phyloP scores from a whole-genome alignment of 2,113 vertebrate genomes.

The Phyllostomus hastatus region DNA sequence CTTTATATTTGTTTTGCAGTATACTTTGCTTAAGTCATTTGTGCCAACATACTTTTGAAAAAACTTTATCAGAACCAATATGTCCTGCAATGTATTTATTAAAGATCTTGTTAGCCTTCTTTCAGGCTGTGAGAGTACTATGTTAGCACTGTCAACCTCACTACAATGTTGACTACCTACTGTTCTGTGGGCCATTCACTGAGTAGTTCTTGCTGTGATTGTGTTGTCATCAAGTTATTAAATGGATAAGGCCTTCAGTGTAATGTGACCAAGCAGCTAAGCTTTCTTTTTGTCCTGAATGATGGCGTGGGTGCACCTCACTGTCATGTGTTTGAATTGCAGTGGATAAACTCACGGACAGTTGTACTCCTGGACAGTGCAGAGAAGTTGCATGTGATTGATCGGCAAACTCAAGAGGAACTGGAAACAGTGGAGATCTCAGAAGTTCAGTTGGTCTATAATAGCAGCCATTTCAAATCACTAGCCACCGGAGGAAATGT shows the following conservation, averaged over 20 bases:
- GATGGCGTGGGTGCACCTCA: background rate
- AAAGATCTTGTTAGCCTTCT: background rate
- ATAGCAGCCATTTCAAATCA: constrained; percentile 98
- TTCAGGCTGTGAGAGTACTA: background rate
- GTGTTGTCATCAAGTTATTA: background rate
- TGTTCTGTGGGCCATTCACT: background rate
- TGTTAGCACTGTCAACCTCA: background rate
- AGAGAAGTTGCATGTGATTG: constrained; percentile 95
- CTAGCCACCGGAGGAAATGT: constrained; percentile 97
- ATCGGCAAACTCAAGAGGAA: constrained; percentile 94
- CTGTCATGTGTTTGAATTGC: constrained; percentile 51
- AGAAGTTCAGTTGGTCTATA: constrained; percentile 96
- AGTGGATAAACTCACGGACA: constrained; percentile 98
- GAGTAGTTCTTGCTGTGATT: background rate
- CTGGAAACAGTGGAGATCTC: constrained; percentile 93
- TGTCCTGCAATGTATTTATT: background rate
- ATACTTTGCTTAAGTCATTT: background rate
- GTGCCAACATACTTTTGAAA: background rate
- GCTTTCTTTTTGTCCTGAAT: background rate
- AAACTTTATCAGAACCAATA: background rate
- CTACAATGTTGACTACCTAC: background rate
- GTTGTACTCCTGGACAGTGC: constrained; percentile 93
- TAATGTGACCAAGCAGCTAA: background rate
- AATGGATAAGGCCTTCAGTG: background rate
- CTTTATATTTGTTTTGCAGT: background rate